phyloP scores from a whole-genome alignment of 2,797 vertebrate species.

The Adelosebastes latens region DNA sequence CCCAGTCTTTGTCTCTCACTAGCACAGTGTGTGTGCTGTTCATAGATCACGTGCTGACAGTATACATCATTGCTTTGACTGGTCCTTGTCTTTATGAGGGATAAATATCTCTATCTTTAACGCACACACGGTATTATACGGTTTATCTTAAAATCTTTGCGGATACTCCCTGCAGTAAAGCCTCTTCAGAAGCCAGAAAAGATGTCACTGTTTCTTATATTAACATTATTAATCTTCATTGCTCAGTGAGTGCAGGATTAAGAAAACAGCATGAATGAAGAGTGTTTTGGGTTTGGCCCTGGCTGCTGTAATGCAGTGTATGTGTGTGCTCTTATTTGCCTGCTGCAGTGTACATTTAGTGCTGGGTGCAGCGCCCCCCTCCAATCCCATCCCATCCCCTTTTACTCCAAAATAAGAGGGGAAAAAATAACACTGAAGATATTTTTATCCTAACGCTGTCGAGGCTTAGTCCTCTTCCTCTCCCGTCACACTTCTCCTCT shows the following conservation, averaged over 20 bases:
- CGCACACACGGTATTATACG: background rate
- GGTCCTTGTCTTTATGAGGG: conserved; percentile 43
- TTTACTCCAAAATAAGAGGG: conserved; percentile 33
- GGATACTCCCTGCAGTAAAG: background rate
- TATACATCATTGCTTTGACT: conserved; percentile 48
- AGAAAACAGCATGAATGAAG: background rate
- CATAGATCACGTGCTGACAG: conserved; percentile 45
- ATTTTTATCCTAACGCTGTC: conserved; percentile 63
- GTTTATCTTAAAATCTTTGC: conserved; percentile 11
- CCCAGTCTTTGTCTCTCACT: background rate
- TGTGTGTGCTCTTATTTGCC: conserved; percentile 3
- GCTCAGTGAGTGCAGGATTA: background rate
- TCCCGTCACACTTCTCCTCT: conserved; percentile 26
- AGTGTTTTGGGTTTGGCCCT: background rate
- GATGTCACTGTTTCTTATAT: background rate
- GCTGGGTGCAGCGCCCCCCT: conserved; percentile 29
- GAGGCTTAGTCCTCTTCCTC: conserved; percentile 38
- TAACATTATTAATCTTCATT: background rate
- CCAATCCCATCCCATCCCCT: background rate
- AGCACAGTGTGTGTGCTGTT: background rate
- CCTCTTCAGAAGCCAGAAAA: background rate
- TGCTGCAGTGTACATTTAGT: conserved; percentile 41
- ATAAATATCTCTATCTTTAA: conserved; percentile 44
- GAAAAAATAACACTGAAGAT: conserved; percentile 52
- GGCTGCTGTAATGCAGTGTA: conserved; percentile 12